Evolutionary conservation across 2,888 invertebrate genomes (phyloP).

Genomic region (Eupithecia vulgata): DNA sequence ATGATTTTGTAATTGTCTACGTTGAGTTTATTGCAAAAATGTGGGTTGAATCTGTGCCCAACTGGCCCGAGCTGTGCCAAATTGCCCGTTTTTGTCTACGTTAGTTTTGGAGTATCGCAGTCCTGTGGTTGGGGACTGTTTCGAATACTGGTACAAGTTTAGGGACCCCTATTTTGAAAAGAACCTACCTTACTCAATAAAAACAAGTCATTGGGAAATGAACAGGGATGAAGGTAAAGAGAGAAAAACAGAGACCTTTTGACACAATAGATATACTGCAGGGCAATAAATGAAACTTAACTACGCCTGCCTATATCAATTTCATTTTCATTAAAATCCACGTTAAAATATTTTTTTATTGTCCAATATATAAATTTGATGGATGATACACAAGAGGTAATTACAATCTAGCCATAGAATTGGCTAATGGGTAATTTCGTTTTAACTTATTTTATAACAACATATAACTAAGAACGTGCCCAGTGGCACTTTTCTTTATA

Average conservation of each 20-base stretch:
- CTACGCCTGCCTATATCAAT: too few relatives aligned
- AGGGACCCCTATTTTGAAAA: neutral
- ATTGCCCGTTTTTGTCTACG: constrained; percentile 22
- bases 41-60: constrained; percentile 29
- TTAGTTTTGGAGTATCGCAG: constrained; percentile 14
- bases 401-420: too few relatives aligned
- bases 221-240: neutral
- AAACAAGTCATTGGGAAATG: neutral
- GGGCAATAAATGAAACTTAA: neutral
- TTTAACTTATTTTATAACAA: too few relatives aligned
- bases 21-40: constrained; percentile 59
- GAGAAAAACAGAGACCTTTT: too few relatives aligned
- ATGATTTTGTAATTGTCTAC: constrained; percentile 74
- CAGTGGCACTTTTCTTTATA: too few relatives aligned
- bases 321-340: too few relatives aligned
- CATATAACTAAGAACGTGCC: too few relatives aligned
- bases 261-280: neutral
- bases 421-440: too few relatives aligned
- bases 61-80: constrained; percentile 25
- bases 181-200: neutral
- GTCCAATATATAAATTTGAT: too few relatives aligned
- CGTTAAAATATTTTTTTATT: too few relatives aligned
- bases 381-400: too few relatives aligned
- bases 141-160: neutral
- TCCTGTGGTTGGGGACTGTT: neutral